Evolutionary conservation across 2,888 invertebrate species (phyloP).

Genomic region (Aphidius colemani): DNA sequence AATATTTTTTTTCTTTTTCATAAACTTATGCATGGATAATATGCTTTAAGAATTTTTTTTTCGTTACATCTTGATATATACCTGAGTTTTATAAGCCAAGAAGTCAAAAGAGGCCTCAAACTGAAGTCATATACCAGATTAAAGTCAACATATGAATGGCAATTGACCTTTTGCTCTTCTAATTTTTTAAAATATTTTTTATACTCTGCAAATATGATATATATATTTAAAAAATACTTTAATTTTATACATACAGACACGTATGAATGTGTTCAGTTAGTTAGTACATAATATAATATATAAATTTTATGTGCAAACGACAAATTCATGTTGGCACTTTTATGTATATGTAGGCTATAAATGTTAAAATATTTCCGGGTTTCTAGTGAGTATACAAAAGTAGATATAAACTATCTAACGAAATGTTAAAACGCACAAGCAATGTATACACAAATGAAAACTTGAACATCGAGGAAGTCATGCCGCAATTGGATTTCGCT

Average conservation of each 20-base stretch:
- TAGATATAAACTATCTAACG: not conserved
- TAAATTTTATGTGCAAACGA: no score
- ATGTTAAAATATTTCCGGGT: not conserved
- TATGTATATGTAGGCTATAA: not conserved
- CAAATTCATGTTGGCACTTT: no score
- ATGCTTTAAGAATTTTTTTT: slow-evolving; percentile 3
- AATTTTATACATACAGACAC: no score
- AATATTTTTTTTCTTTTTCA: not conserved
- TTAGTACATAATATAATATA: no score
- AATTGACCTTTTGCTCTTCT: slow-evolving; percentile 25
- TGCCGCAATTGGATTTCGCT: slow-evolving; percentile 13
- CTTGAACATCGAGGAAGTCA: slow-evolving; percentile 23
- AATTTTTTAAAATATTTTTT: slow-evolving; percentile 1
- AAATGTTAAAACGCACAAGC: not conserved
- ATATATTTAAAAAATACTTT: not conserved
- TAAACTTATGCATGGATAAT: not conserved
- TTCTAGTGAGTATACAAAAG: not conserved
- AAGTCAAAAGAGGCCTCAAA: slow-evolving; percentile 2
- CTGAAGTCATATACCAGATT: slow-evolving; percentile 7
- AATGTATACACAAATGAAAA: not conserved
- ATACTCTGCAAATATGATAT: not conserved
- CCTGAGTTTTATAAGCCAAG: not conserved
- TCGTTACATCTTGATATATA: not conserved
- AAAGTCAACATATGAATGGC: slow-evolving; percentile 22
- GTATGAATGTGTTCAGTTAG: no score